Base-by-base conservation (phyloP, 2,797 vertebrate genomes). In the Sternotherus odoratus region DNA sequence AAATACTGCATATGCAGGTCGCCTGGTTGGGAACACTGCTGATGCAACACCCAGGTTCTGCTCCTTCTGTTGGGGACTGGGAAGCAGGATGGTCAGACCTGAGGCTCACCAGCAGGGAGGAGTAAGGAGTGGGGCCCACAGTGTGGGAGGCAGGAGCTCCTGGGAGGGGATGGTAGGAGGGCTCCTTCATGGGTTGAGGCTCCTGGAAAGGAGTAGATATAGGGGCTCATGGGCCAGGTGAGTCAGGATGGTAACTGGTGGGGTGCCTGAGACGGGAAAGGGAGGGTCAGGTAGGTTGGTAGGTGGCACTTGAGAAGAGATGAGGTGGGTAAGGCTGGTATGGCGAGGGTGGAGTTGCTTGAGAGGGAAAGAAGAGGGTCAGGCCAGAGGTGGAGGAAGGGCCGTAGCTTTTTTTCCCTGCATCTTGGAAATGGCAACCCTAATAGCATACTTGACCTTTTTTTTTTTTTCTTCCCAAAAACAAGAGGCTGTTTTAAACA, bases 401-500 rank as follows among this genome's bases (percentile, higher is more conserved):
- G 30, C 28, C 30, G 8, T 63, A 15, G 13, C 57, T 11, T 63
- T 13, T 33, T 63, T 63, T 63, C 17, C 17, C 6, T n/a, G 13
- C 60, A 33, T 63, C 60, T 63, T 63, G 33, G 60, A 63, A 63
- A 15, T n/a, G 30, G 33, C 60, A n/a, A n/a, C 60, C 30, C 28
- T 63, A 63, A n/a, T 8, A 56, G 54, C 26, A 56, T 11, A 63
- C 7, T n/a, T 63, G 30, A n/a, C 8, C 5, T 6, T 10, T 54
- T 26, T 6, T 19, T 19, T 50, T 33, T 33, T 33, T 60, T 16
- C 7, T 30, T 15, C 6, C n/a, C n/a, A 3, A 63, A 63, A 63
- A 33, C 8, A 33, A 0, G 0, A 50, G 75, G 36, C 3, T 75
- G 8, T 79, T 75, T 17, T 79, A 82, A 49, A 4, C 33, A 63